These are phyloP conservation scores for Anadara kagoshimensis DNA, from an alignment of 1,140 invertebrate species.

Conservation along the genomic window DNA sequence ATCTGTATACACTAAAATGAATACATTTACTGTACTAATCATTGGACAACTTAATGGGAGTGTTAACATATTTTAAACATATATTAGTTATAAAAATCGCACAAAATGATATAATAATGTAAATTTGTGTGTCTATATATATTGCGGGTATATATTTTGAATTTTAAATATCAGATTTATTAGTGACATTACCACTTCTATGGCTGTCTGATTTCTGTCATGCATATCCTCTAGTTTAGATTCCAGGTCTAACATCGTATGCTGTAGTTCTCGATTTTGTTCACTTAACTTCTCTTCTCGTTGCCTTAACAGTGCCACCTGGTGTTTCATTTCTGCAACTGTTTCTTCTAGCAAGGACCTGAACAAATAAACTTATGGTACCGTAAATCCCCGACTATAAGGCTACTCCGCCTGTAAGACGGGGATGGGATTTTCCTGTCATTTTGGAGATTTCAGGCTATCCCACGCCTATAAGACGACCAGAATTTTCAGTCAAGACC, in stretches of 20 bases:
- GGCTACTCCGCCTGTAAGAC: too few species aligned
- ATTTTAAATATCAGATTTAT: background rate
- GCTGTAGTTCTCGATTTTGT: constrained; percentile 68
- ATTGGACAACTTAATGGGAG: background rate
- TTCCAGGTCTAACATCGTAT: constrained; percentile 67
- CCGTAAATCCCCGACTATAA: too few species aligned
- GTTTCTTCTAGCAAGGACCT: constrained; percentile 65
- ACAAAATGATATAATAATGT: background rate
- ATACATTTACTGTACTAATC: too few species aligned
- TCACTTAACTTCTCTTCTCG: constrained; percentile 57
- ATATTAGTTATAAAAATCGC: constrained; percentile 1
- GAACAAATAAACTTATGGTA: constrained; percentile 19
- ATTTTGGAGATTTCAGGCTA: too few species aligned
- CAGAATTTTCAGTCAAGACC: too few species aligned
- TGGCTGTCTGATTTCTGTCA: constrained; percentile 52
- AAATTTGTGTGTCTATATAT: background rate
- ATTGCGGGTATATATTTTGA: background rate
- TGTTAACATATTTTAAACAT: background rate
- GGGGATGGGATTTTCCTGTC: too few species aligned
- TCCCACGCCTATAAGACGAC: too few species aligned
- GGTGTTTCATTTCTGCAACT: constrained; percentile 63
- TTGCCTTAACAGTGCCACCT: constrained; percentile 62
- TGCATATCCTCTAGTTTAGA: constrained; percentile 56
- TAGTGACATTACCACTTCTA: constrained; percentile 51
- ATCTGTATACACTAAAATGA: too few species aligned